phyloP scores from a whole-genome alignment of 2,113 vertebrate genomes.

The Oriolus oriolus region DNA sequence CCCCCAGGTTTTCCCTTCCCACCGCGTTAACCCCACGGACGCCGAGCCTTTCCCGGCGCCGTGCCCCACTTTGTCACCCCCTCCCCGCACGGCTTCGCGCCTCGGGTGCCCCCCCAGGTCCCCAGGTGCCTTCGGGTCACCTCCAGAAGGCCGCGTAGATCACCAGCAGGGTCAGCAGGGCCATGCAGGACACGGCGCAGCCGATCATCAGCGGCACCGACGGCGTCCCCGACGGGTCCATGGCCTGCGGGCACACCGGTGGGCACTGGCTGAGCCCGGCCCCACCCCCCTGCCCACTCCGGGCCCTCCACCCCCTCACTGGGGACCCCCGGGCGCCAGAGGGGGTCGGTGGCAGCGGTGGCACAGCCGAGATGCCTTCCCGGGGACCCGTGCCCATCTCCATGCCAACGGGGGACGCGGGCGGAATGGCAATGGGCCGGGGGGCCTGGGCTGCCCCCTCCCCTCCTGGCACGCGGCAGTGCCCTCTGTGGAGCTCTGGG shows the following conservation, averaged over 20 bases:
- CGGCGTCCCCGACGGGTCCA: constrained; percentile 87
- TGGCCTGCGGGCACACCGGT: constrained; percentile 70
- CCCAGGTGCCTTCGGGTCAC: constrained; percentile 42
- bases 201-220: constrained; percentile 96
- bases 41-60: neutral
- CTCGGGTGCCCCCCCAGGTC: neutral
- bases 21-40: neutral
- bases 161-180: constrained; percentile 89
- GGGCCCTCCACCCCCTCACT: neutral
- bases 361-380: neutral
- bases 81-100: neutral
- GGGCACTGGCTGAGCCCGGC: fast-evolving
- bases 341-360: neutral
- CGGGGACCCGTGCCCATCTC: constrained; percentile 56
- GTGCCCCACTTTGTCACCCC: neutral
- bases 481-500: fast-evolving
- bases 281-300: too few species aligned
- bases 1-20: neutral
- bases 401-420: neutral
- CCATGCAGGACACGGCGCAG: constrained; percentile 93
- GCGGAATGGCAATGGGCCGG: constrained; percentile 36
- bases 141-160: constrained; percentile 98
- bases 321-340: neutral
- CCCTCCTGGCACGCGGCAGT: neutral
- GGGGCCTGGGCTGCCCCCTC: neutral